These are phyloP conservation scores for Sycophila sp. DNA, from an alignment of 1,140 invertebrate species.

Conservation along the genomic window DNA sequence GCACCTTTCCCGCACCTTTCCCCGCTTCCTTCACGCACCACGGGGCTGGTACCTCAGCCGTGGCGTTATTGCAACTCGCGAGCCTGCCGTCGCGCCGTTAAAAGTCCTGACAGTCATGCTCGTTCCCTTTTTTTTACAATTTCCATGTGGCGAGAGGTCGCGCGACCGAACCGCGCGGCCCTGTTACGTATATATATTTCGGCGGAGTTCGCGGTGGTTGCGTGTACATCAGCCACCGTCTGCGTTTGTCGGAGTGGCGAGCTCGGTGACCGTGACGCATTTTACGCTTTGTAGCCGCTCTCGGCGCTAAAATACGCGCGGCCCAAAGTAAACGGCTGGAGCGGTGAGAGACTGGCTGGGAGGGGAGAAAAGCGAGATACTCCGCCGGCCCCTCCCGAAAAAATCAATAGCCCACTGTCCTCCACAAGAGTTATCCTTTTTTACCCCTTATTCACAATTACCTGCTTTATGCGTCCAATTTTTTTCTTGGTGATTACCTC, in stretches of 20 bases:
- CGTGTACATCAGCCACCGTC: slow-evolving; percentile 50
- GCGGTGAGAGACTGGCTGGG: background rate
- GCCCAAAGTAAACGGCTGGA: background rate
- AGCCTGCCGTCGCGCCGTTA: no score
- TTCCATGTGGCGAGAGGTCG: background rate
- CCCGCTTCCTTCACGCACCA: no score
- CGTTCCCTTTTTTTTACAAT: background rate
- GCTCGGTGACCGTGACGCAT: slow-evolving; percentile 50
- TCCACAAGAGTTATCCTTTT: background rate
- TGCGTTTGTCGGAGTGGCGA: slow-evolving; percentile 10
- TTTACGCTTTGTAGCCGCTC: slow-evolving; percentile 47
- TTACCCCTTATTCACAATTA: no score
- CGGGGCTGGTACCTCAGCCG: background rate
- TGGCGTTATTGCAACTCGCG: background rate
- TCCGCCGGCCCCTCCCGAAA: background rate
- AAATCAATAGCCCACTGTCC: slow-evolving; percentile 5
- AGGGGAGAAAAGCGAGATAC: background rate
- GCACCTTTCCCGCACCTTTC: no score
- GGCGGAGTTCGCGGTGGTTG: slow-evolving; percentile 47
- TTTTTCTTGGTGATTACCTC: no score
- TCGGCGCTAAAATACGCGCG: slow-evolving; percentile 39
- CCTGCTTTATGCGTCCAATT: no score
- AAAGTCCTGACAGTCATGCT: no score
- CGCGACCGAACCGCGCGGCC: no score
- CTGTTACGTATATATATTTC: slow-evolving; percentile 4